These are phyloP conservation scores for Cydia fagiglandana DNA, from an alignment of 1,140 invertebrate species.

Conservation along the genomic window DNA sequence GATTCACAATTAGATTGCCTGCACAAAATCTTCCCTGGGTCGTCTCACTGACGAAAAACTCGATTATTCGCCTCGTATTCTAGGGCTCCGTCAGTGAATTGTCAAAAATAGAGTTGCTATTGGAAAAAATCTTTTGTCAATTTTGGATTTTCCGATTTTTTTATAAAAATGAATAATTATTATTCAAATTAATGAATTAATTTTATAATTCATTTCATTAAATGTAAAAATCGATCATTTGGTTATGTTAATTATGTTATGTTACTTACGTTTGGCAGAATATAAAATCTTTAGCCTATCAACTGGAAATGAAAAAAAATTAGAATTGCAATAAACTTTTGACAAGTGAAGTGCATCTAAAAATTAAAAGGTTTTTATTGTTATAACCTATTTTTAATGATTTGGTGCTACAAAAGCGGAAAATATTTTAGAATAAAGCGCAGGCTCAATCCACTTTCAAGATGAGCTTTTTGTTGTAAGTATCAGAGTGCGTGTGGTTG, in stretches of 20 bases:
- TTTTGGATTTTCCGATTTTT: not conserved
- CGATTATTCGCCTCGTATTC: conserved; percentile 3
- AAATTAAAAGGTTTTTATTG: conserved; percentile 43
- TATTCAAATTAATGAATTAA: not conserved
- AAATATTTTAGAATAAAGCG: conserved; percentile 20
- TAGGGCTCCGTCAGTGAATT: not conserved
- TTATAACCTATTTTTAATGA: conserved; percentile 58
- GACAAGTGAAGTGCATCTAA: conserved; percentile 40
- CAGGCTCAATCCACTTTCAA: conserved; percentile 46
- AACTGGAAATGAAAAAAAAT: conserved; percentile 22
- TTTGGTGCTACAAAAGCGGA: conserved; percentile 57
- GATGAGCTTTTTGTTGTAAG: conserved; percentile 77
- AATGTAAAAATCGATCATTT: no score
- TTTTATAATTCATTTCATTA: not conserved
- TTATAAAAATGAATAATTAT: not conserved
- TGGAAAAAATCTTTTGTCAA: not conserved
- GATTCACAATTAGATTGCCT: conserved; percentile 28
- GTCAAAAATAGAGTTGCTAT: conserved; percentile 10
- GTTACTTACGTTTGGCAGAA: conserved; percentile 4
- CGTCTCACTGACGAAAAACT: conserved; percentile 22
- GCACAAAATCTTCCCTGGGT: not conserved
- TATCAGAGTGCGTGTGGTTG: conserved; percentile 38
- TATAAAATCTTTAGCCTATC: not conserved
- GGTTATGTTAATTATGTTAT: not conserved
- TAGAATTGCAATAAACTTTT: conserved; percentile 41